These are phyloP conservation scores for Orycteropus afer DNA, from an alignment of 2,113 vertebrate genomes.

Conservation along the genomic window DNA sequence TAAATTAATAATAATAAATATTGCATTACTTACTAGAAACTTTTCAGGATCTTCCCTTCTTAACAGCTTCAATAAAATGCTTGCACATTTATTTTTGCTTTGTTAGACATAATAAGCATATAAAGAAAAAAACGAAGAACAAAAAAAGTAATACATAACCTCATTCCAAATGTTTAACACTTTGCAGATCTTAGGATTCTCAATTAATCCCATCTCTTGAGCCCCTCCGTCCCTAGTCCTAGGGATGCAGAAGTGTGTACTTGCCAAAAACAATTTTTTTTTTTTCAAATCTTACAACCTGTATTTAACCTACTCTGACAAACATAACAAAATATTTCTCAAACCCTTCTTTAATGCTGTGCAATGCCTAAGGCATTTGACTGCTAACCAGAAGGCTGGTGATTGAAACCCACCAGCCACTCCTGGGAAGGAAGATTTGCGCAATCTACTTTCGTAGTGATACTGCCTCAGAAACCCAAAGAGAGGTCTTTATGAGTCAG, in stretches of 20 bases:
- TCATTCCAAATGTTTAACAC: not conserved
- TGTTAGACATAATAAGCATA: not conserved
- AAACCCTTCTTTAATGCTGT: not conserved
- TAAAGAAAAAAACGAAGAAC: not conserved
- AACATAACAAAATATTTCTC: not conserved
- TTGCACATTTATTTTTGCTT: constrained; percentile 33
- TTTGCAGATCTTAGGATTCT: not conserved
- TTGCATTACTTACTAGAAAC: too few species aligned
- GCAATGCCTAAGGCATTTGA: not conserved
- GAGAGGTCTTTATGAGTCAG: too few species aligned
- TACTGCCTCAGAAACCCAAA: too few species aligned
- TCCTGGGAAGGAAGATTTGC: too few species aligned
- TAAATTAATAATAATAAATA: not conserved
- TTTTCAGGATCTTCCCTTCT: not conserved
- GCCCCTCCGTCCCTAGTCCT: not conserved
- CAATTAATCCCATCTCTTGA: not conserved
- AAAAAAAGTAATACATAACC: not conserved
- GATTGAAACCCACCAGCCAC: too few species aligned
- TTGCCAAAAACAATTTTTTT: too few species aligned
- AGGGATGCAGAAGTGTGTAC: constrained; percentile 13
- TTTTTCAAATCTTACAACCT: not conserved
- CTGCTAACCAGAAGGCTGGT: too few species aligned
- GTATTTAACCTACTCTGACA: not conserved
- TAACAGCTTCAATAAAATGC: not conserved
- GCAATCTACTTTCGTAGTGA: too few species aligned